A percentile compares a stretch with the other conserved stretches of the same genome.
Evolutionary conservation across 2,797 vertebrate species (phyloP).

Genomic region (Picus viridis): DNA sequence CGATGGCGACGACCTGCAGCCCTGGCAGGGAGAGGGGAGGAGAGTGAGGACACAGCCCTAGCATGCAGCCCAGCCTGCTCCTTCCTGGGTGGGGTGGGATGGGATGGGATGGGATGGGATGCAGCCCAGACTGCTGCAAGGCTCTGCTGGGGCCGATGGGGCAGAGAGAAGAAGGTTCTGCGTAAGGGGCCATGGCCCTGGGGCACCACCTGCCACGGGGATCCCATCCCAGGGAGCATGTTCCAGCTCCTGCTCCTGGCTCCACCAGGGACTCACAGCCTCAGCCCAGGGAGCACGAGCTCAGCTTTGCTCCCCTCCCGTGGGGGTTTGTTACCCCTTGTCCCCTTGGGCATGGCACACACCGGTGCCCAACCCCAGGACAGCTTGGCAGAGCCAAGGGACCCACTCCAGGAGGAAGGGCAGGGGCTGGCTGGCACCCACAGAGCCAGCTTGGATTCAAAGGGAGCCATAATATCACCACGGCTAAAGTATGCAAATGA

Average conservation of each 20-base stretch:
- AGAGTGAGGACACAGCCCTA: accelerated
- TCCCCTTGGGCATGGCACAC: accelerated
- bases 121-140: neutral
- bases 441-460: neutral
- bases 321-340: neutral
- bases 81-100: neutral
- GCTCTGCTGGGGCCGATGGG: neutral
- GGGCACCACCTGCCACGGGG: neutral
- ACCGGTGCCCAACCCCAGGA: neutral
- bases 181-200: neutral
- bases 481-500: neutral
- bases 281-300: neutral
- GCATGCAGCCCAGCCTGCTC: neutral
- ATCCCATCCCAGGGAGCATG: neutral
- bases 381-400: neutral
- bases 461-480: neutral
- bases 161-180: neutral
- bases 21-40: constrained; percentile 71
- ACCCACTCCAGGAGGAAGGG: neutral
- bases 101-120: accelerated
- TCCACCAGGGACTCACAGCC: neutral
- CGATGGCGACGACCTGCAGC: constrained; percentile 75
- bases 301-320: too few species aligned
- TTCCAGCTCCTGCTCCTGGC: neutral
- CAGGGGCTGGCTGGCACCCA: neutral